Percentiles rank a stretch among this genome's conserved stretches.
These are phyloP conservation scores for Anhinga rufa DNA, from an alignment of 2,113 vertebrate genomes.

Conservation along the genomic window DNA sequence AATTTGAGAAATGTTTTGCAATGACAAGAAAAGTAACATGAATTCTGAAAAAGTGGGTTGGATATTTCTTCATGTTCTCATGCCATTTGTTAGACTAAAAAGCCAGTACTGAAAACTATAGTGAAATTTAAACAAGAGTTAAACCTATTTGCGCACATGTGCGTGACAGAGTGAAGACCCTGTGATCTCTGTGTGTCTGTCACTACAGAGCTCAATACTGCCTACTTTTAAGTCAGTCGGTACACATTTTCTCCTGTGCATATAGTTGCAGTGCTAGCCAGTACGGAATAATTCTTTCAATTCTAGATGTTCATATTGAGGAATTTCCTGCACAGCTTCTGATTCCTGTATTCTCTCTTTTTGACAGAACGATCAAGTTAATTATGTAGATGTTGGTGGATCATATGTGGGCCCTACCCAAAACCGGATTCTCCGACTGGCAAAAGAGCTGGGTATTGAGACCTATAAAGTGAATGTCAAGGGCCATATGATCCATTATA, in stretches of 20 bases:
- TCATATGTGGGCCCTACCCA: constrained; percentile 82
- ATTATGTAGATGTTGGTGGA: constrained; percentile 82
- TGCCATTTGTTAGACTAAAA: background rate
- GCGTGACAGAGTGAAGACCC: background rate
- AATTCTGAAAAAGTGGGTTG: background rate
- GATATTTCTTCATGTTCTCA: background rate
- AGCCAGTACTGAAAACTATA: background rate
- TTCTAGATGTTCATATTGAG: background rate
- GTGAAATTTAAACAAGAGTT: background rate
- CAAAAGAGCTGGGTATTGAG: constrained; percentile 78
- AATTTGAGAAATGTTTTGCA: background rate
- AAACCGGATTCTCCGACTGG: constrained; percentile 77
- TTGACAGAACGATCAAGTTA: constrained; percentile 70
- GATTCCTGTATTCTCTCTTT: background rate
- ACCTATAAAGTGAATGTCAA: constrained; percentile 78
- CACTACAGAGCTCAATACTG: background rate
- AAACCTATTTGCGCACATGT: background rate
- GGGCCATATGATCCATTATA: constrained; percentile 68
- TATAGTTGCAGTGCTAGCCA: background rate
- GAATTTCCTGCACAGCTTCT: background rate
- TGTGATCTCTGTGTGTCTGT: background rate
- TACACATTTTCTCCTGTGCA: background rate
- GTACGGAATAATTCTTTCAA: background rate
- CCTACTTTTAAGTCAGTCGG: background rate
- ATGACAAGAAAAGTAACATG: background rate